A percentile compares a stretch with the other conserved stretches of the same genome.
Conservation (phyloP, 2,113 vertebrate genomes). For the Psephotus haematonotus region DNA sequence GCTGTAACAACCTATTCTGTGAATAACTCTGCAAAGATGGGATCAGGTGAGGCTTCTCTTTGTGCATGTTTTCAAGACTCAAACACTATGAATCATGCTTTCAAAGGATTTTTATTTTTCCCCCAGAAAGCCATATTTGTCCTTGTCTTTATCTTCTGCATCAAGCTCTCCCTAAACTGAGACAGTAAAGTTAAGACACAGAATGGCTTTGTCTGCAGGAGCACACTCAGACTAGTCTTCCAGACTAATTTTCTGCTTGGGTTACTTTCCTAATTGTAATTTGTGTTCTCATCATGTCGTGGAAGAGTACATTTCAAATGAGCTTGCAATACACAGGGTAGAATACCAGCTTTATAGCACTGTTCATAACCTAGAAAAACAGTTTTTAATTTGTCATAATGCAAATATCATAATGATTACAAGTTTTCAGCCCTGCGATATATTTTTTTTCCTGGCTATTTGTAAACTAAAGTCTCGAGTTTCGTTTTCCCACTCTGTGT, state of each 20-base stretch:
- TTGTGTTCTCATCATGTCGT: slow-evolving; percentile 70
- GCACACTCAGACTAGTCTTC: slow-evolving; percentile 51
- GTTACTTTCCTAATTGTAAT: slow-evolving; percentile 74
- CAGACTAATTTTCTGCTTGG: slow-evolving; percentile 75
- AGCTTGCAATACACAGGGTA: background rate
- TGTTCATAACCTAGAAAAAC: background rate
- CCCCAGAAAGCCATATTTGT: background rate
- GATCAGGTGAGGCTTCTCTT: background rate
- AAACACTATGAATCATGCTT: background rate
- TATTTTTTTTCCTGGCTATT: background rate
- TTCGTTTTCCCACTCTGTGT: background rate
- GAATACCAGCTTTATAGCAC: background rate
- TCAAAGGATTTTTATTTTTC: background rate
- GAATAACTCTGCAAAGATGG: background rate
- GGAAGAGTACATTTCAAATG: slow-evolving; percentile 59
- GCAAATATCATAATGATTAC: slow-evolving; percentile 36
- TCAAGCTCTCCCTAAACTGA: slow-evolving; percentile 43
- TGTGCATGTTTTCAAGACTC: background rate
- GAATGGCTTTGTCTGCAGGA: slow-evolving; percentile 64
- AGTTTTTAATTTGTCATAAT: slow-evolving; percentile 7
- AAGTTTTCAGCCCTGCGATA: slow-evolving; percentile 3
- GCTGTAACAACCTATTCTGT: background rate
- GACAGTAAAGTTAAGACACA: slow-evolving; percentile 40
- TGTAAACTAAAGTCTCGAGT: background rate
- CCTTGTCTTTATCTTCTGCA: slow-evolving; percentile 52